Evolutionary conservation across 1,140 invertebrate genomes (phyloP), one percentile per base, ranked within the genome.

Genomic region (Drosophila tsacasi): DNA sequence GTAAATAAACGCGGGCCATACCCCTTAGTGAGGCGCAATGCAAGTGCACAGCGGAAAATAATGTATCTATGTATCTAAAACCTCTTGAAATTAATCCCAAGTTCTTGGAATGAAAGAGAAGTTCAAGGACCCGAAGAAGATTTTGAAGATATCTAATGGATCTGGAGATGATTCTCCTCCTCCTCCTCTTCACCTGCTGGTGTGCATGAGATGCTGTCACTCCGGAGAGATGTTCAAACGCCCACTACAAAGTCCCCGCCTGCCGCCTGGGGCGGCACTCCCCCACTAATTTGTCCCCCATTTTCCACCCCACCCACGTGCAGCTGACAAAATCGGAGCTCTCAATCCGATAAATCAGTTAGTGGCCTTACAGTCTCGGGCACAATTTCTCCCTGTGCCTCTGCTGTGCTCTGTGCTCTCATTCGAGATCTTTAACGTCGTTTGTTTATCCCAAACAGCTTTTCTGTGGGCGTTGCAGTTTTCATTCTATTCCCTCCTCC

Each of bases 401-500:
- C 9, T 32, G 25, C n/a, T 44, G 15, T 65, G 63, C 13, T 21
- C 52, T 59, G 52, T 44, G 49, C 49, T 42, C 35, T 40, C 74
- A 60, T 47, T 60, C n/a, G 50, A 73, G 69, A 73, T 73, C 67
- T 72, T 59, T 50, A 73, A 59, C 69, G 67, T 73, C 69, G 67
- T 73, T 71, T 73, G 69, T 73, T 73, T 73, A 73, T 73, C 54
- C 69, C 52, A 60, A 47, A 72, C 65, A 71, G 68, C 54, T 73
- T 42, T 73, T 73, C 67, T 73, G 69, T 73, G 69, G 69, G 69
- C 69, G 67, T 73, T 73, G 69, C 69, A 73, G 69, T 72, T 73
- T 60, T 42, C 69, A 72, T 58, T 58, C 50, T 46, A 13, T 23
- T 13, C 39, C 27, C 47, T 30, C 7, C 49, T 12, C 10, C 32